A percentile compares a stretch with the other conserved stretches of the same genome.
These are phyloP conservation scores for Pangasius macronema DNA, from an alignment of 2,797 vertebrate genomes.

Conservation along the genomic window DNA sequence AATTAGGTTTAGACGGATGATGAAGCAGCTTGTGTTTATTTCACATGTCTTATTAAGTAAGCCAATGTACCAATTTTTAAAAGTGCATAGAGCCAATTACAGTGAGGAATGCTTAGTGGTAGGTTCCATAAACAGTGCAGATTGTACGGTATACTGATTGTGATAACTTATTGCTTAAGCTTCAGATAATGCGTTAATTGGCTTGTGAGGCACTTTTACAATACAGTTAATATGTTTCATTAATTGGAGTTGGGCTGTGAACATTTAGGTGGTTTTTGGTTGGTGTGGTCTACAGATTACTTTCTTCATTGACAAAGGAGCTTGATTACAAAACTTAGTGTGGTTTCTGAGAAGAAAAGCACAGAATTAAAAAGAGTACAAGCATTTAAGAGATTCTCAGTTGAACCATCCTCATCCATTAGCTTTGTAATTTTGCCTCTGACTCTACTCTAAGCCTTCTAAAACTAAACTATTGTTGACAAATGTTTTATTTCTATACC, in stretches of 20 bases:
- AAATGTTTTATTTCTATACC: background rate
- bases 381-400: background rate
- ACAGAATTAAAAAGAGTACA: background rate
- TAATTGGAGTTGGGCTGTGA: background rate
- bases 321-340: too few relatives aligned
- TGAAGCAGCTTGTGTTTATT: constrained; percentile 45
- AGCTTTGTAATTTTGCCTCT: background rate
- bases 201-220: background rate
- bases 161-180: background rate
- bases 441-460: background rate
- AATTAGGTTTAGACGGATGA: constrained; percentile 58
- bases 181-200: background rate
- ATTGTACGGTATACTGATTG: background rate
- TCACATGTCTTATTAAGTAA: constrained; percentile 53
- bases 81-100: constrained; percentile 25
- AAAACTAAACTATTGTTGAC: background rate
- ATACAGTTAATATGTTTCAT: background rate
- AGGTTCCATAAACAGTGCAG: background rate
- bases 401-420: background rate
- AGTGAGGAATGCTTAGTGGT: background rate
- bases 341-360: background rate
- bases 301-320: background rate
- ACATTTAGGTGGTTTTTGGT: background rate
- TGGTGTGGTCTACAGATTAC: background rate
- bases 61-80: constrained; percentile 44